These are phyloP conservation scores for Coenonympha arcania DNA, from an alignment of 2,888 invertebrate genomes.

Conservation along the genomic window DNA sequence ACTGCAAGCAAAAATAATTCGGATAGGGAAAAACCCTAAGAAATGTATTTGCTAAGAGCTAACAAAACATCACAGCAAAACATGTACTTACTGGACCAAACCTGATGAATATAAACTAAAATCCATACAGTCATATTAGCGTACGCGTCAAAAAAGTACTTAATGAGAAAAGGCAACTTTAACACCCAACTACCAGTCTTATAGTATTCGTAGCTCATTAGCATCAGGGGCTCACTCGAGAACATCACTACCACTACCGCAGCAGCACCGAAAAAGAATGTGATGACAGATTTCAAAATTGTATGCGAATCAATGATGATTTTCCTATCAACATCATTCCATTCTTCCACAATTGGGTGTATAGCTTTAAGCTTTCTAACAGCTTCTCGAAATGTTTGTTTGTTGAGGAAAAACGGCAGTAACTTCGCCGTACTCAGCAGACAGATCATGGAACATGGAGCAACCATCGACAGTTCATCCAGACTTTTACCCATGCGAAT, in stretches of 20 bases:
- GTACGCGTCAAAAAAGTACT: conserved; percentile 47
- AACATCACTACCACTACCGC: conserved; percentile 38
- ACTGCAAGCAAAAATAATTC: no score
- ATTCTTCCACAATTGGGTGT: conserved; percentile 33
- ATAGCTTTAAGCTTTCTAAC: conserved; percentile 40
- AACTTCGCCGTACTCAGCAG: conserved; percentile 43
- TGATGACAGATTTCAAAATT: conserved; percentile 34
- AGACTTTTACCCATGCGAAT: conserved; percentile 38
- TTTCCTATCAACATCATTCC: conserved; percentile 25
- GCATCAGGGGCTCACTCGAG: conserved; percentile 37
- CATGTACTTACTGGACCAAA: conserved; percentile 44
- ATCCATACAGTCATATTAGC: conserved; percentile 40
- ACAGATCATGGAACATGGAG: conserved; percentile 46
- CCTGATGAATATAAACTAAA: conserved; percentile 45
- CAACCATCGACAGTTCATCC: conserved; percentile 41
- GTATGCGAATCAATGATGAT: conserved; percentile 36
- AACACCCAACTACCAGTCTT: conserved; percentile 35
- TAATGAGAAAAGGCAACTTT: conserved; percentile 43
- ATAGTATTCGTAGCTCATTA: conserved; percentile 39
- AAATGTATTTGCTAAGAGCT: no score
- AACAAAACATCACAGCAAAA: no score
- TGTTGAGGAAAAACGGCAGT: conserved; percentile 36
- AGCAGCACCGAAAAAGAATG: conserved; percentile 32
- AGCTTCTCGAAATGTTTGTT: conserved; percentile 32
- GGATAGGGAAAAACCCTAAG: background rate